Conservation (phyloP, 2,888 invertebrate species). For the Ophion costatus region DNA sequence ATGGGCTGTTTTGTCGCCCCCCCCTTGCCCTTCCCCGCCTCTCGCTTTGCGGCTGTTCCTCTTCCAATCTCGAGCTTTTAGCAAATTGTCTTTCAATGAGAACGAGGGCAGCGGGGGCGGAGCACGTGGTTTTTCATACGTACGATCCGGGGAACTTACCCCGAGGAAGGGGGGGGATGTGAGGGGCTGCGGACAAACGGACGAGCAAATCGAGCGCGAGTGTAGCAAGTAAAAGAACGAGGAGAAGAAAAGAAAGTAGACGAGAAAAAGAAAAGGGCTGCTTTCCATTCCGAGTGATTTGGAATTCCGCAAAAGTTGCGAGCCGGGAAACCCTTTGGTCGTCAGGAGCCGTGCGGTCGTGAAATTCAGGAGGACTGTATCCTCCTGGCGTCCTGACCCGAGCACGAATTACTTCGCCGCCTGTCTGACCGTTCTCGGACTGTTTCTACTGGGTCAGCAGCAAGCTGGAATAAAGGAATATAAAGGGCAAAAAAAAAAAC, state of each 20-base stretch:
- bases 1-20: background rate
- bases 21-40: slow-evolving; percentile 10
- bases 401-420: background rate
- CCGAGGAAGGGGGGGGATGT: background rate
- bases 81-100: slow-evolving; percentile 69
- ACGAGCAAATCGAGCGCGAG: slow-evolving; percentile 31
- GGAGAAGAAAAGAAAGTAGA: background rate
- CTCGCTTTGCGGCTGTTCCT: slow-evolving; percentile 38
- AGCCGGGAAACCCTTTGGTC: background rate
- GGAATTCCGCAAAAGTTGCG: background rate
- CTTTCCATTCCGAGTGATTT: background rate
- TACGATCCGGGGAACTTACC: background rate
- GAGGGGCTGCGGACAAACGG: slow-evolving; percentile 7
- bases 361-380: background rate
- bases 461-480: background rate
- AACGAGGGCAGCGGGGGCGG: background rate
- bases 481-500: background rate
- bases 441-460: background rate
- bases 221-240: background rate
- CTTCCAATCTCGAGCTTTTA: slow-evolving; percentile 65
- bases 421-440: background rate
- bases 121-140: slow-evolving; percentile 21
- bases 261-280: background rate
- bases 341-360: background rate
- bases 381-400: background rate